A percentile compares a stretch with the other conserved stretches of the same genome.
Conservation (phyloP, 1,140 invertebrate species). For the Lepidurus apus region DNA sequence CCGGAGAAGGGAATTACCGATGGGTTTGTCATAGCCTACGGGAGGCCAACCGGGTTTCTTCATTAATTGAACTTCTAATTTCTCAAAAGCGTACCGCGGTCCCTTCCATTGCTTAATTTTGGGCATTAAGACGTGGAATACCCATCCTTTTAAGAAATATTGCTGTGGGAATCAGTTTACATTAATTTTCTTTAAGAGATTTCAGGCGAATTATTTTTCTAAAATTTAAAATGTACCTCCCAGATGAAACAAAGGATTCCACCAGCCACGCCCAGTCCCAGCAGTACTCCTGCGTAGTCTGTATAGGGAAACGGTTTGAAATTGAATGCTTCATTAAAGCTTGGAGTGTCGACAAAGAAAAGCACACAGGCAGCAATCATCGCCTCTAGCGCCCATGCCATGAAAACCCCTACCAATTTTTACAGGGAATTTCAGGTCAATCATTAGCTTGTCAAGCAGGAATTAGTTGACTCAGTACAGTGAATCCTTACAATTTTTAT, state of each 20-base stretch:
- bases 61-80: constrained; percentile 27
- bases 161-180: constrained; percentile 6
- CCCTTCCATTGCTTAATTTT: constrained; percentile 18
- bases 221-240: constrained; percentile 28
- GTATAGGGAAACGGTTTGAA: constrained; percentile 15
- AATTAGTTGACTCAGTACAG: neutral
- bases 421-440: neutral
- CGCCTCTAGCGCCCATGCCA: neutral
- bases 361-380: neutral
- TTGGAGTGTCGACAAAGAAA: constrained; percentile 10
- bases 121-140: constrained; percentile 29
- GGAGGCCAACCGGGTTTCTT: constrained; percentile 25
- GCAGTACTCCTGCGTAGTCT: constrained; percentile 28
- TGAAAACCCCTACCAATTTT: neutral
- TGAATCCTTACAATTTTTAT: constrained; percentile 31
- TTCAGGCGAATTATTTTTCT: neutral
- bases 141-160: constrained; percentile 32
- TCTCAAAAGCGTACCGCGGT: constrained; percentile 26
- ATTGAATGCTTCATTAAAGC: neutral
- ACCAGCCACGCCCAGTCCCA: constrained; percentile 28
- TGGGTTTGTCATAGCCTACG: constrained; percentile 23
- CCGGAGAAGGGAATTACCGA: neutral
- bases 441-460: too few relatives aligned
- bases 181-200: neutral
- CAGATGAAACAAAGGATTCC: constrained; percentile 31